Percentiles rank a stretch among this genome's conserved stretches.
Evolutionary conservation across 2,113 vertebrate genomes (phyloP).

Genomic region (Dendrocopos noguchii): DNA sequence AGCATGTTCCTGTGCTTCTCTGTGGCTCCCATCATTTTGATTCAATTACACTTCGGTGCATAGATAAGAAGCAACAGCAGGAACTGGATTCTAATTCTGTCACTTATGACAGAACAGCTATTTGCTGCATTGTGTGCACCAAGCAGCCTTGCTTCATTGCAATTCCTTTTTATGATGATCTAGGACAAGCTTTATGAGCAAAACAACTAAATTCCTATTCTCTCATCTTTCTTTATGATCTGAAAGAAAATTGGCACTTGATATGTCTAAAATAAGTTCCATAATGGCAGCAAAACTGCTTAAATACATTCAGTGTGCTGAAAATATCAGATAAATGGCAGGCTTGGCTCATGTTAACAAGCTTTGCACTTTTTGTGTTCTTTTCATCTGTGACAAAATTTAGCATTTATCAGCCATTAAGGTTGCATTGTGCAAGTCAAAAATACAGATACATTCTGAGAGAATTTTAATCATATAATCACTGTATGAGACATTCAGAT

Average conservation of each 20-base stretch:
- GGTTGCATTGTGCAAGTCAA: slow-evolving; percentile 47
- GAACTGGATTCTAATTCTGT: slow-evolving; percentile 12
- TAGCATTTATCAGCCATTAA: slow-evolving; percentile 56
- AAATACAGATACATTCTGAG: slow-evolving; percentile 52
- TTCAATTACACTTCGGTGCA: background rate
- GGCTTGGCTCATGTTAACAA: slow-evolving; percentile 60
- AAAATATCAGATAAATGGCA: slow-evolving; percentile 66
- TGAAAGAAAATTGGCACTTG: slow-evolving; percentile 45
- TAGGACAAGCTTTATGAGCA: slow-evolving; percentile 13
- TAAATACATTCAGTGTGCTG: slow-evolving; percentile 34
- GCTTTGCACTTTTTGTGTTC: slow-evolving; percentile 42
- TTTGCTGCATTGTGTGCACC: background rate
- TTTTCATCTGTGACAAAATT: slow-evolving; percentile 61
- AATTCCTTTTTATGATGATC: slow-evolving; percentile 1
- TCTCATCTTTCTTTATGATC: slow-evolving; percentile 15
- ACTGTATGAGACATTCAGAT: slow-evolving; percentile 28
- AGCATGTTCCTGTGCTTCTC: background rate
- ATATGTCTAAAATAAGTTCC: slow-evolving; percentile 53
- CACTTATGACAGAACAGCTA: background rate
- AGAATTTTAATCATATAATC: slow-evolving; percentile 54
- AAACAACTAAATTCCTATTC: slow-evolving; percentile 26
- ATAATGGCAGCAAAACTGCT: slow-evolving; percentile 35
- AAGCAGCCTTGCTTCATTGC: background rate
- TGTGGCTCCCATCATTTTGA: background rate
- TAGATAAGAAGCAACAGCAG: slow-evolving; percentile 21